Conservation (phyloP, 2,888 invertebrate genomes). For the Lymantria monacha region DNA sequence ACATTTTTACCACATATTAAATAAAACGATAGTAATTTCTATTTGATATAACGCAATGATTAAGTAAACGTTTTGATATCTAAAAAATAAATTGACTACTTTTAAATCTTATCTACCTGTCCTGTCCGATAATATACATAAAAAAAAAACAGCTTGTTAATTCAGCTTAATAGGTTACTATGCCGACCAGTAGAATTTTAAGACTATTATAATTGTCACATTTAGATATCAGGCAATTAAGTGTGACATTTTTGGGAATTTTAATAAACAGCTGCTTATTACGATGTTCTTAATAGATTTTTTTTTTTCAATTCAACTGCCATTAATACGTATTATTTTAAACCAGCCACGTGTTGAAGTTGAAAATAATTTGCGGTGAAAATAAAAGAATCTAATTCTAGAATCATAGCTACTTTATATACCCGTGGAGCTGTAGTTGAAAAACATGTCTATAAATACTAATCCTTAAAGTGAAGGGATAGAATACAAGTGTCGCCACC, state of each 20-base stretch:
- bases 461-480: too few species aligned
- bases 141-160: neutral
- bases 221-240: neutral
- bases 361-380: too few species aligned
- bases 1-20: too few species aligned
- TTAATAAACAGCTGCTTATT: constrained; percentile 14
- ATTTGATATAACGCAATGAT: neutral
- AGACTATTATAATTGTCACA: neutral
- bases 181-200: neutral
- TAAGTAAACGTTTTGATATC: neutral
- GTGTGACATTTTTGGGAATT: neutral
- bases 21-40: too few species aligned
- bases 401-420: too few species aligned
- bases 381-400: too few species aligned
- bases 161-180: neutral
- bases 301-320: too few species aligned
- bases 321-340: too few species aligned
- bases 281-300: neutral
- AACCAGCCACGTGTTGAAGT: too few species aligned
- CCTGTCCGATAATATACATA: neutral
- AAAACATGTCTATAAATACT: too few species aligned
- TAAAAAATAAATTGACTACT: neutral
- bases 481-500: too few species aligned
- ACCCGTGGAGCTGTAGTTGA: too few species aligned
- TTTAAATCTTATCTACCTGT: neutral